Base-by-base conservation (phyloP, 1,140 invertebrate genomes). In the Drosophila sulfurigaster region DNA sequence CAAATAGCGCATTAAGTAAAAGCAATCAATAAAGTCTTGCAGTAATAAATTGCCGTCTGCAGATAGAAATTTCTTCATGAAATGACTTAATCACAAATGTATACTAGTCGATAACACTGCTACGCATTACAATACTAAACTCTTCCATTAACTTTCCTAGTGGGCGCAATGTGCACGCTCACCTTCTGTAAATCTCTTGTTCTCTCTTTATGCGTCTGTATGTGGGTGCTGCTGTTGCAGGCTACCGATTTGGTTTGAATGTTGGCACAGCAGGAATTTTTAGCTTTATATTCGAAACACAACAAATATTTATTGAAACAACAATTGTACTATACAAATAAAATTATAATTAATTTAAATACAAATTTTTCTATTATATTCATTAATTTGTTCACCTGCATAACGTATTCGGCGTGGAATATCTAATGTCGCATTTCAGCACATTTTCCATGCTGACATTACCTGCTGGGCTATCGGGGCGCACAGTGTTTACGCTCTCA, bases 111-210 rank as follows among this genome's bases (percentile, higher is more conserved):
- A 43, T 43, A 43, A 13, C 41, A 43, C 13, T 43, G 13, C 41
- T 43, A 25, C n/a, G 25, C 25, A n/a, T 51, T 4, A 5, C 46
- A n/a, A 20, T 25, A 48, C 45, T 46, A 4, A 32, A 51, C 8
- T 35, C 8, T 35, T 6, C 6, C 11, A 60, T 49, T 54, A 35
- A 52, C 73, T 81, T 85, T 85, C 62, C 77, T 41, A 85, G 25
- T 11, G 78, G 74, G 74, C 60, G 13, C 38, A 35, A 28, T 66
- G 43, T 69, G 62, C 56, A 72, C 66, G 58, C 20, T 80, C 64
- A 83, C 75, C 70, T 78, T 81, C 66, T 78, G 52, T 48, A 38
- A 20, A 48, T 25, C 46, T 60, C 45, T 52, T 13, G 32, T 30
- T 8, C 16, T 58, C 35, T 38, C 7, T 38, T 10, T 11, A 13